Evolutionary conservation across 2,797 vertebrate species (phyloP), one percentile per base, ranked within the genome.

Genomic region (Halcyon leucocephala): DNA sequence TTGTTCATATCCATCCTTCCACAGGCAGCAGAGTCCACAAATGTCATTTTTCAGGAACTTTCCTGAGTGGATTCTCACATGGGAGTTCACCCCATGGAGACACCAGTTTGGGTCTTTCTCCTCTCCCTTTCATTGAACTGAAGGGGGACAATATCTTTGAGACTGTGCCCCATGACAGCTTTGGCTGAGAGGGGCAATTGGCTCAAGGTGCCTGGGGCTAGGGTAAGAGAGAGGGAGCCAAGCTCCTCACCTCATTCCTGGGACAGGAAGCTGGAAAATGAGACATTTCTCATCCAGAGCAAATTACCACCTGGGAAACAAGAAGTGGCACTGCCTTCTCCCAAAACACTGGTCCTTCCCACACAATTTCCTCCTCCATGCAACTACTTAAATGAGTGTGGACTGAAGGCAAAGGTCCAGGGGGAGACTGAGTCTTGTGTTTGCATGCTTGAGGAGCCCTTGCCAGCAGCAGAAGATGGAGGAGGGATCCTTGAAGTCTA

Each of bases 321-420:
- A 83, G 35, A 89, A 54, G 26, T 19, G 24, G 6, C 72, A 41
- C 18, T 44, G 15, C 35, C 31, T 73, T 26, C 44, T 80, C 37
- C 60, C 80, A 64, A 64, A 84, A 60, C 29, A 21, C 1, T 39
- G 17, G 26, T 35, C 64, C 58, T 29, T 46, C 48, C 57, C 24
- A 60, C 22, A 41, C 39, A n/a, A 49, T 52, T 70, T 67, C 33
- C n/a, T 76, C 66, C 33, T 64, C 26, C 4, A 0, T 37, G 26
- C 28, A 62, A 22, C 19, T 46, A 35, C 28, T 93, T 31, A n/a
- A 79, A 52, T 16, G 25, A 28, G 11, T 1, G 3, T n/a, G 21
- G 42, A 66, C 24, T 18, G 46, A 66, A 18, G 15, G 4, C 21
- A 14, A 41, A 72, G 0, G 0, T 65, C 14, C 58, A 11, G 3